Evolutionary conservation across 2,113 vertebrate genomes (phyloP).

Genomic region (Cercocebus atys): DNA sequence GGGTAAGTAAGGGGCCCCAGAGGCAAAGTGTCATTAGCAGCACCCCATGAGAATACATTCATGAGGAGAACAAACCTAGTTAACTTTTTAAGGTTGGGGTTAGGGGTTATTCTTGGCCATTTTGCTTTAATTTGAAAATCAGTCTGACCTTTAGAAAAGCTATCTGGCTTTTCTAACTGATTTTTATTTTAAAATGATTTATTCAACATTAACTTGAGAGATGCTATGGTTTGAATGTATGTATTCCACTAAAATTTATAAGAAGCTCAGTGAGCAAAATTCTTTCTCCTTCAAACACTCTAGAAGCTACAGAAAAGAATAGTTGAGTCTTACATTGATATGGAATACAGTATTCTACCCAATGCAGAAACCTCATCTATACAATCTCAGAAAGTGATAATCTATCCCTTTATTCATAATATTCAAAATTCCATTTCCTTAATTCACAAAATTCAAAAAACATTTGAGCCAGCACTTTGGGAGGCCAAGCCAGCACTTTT

Average conservation of each 20-base stretch:
- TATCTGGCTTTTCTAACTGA: not conserved
- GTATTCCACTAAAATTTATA: not conserved
- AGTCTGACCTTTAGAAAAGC: not conserved
- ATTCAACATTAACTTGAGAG: not conserved
- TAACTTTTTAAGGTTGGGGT: not conserved
- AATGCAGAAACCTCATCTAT: not conserved
- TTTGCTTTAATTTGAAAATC: constrained; percentile 38
- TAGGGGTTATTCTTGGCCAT: not conserved
- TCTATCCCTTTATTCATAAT: not conserved
- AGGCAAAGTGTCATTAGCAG: not conserved
- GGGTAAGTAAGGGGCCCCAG: not conserved
- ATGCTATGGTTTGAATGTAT: not conserved
- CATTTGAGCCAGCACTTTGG: not conserved
- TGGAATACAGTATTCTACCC: not conserved
- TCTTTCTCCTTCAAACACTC: not conserved
- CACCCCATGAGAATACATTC: not conserved
- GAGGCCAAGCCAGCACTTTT: too few relatives aligned
- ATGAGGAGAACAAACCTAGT: not conserved
- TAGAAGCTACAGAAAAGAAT: not conserved
- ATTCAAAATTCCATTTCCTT: not conserved
- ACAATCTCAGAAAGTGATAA: not conserved
- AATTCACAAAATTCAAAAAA: constrained; percentile 22
- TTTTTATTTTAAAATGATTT: not conserved
- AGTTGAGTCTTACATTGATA: not conserved
- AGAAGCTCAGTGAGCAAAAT: not conserved